Evolutionary conservation across 2,888 invertebrate genomes (phyloP).

Genomic region (Criorhina ranunculi): DNA sequence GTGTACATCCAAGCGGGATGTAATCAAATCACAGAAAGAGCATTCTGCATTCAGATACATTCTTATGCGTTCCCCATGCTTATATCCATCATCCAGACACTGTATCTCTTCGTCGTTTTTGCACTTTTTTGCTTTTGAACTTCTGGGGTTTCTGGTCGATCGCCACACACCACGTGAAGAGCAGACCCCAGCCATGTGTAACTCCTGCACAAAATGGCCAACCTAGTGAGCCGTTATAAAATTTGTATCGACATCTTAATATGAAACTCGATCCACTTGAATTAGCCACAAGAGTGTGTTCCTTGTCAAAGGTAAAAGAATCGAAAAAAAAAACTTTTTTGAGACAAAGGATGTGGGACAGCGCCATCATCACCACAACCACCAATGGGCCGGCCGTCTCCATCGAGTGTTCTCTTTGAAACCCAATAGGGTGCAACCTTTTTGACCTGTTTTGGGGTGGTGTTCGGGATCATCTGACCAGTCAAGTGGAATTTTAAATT

Average conservation of each 20-base stretch:
- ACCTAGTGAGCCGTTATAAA: slow-evolving; percentile 72
- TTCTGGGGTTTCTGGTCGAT: slow-evolving; percentile 69
- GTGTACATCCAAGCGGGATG: slow-evolving; percentile 29
- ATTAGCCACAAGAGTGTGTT: slow-evolving; percentile 74
- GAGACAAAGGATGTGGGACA: slow-evolving; percentile 58
- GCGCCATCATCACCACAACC: slow-evolving; percentile 69
- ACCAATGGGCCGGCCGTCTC: slow-evolving; percentile 63
- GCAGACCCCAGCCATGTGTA: slow-evolving; percentile 9
- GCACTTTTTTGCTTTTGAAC: slow-evolving; percentile 45
- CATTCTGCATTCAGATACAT: slow-evolving; percentile 49
- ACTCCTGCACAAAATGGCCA: slow-evolving; percentile 72
- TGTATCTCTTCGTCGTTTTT: slow-evolving; percentile 46
- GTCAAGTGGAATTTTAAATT: slow-evolving; percentile 47
- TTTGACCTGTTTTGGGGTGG: slow-evolving; percentile 72
- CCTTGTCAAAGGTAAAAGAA: slow-evolving; percentile 58
- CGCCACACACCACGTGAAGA: slow-evolving; percentile 63
- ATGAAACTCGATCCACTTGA: slow-evolving; percentile 67
- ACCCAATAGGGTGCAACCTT: slow-evolving; percentile 71
- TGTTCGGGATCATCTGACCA: slow-evolving; percentile 66
- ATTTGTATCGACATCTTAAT: slow-evolving; percentile 74
- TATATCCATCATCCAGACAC: slow-evolving; percentile 71
- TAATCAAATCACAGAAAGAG: slow-evolving; percentile 51
- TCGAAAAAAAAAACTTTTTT: slow-evolving; percentile 6
- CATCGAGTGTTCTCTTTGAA: slow-evolving; percentile 39
- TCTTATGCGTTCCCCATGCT: slow-evolving; percentile 62